phyloP scores from a whole-genome alignment of 1,140 invertebrate species.

The Radopholus similis region DNA sequence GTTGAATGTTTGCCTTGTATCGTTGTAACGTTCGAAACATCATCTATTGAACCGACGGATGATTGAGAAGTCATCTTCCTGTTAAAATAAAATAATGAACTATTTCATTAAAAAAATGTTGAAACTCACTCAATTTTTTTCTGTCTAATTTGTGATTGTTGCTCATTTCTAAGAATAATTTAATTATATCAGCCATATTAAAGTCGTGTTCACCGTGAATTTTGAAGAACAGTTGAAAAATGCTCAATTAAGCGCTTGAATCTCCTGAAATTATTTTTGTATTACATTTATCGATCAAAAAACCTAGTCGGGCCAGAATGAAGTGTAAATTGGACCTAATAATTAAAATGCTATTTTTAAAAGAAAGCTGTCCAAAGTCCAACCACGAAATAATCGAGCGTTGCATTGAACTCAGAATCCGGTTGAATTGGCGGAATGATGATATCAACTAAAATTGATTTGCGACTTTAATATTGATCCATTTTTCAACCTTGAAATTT shows the following conservation, averaged over 20 bases:
- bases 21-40: background rate
- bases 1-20: background rate
- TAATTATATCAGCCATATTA: background rate
- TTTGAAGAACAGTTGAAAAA: conserved; percentile 22
- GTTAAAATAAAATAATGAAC: background rate
- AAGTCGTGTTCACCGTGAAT: background rate
- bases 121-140: conserved; percentile 2
- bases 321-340: conserved; percentile 16
- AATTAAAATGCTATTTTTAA: no score
- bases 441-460: conserved; percentile 8
- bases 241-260: conserved; percentile 17
- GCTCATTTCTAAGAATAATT: background rate
- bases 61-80: conserved; percentile 11
- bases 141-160: background rate
- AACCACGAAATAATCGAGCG: conserved; percentile 10
- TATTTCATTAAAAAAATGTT: background rate
- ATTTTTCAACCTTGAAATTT: conserved; percentile 52
- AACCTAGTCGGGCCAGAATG: conserved; percentile 1
- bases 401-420: background rate
- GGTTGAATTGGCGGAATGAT: conserved; percentile 6
- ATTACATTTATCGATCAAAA: background rate
- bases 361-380: no score
- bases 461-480: background rate
- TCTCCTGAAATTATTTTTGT: background rate
- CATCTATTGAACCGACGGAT: conserved; percentile 12